Conservation (phyloP, 2,113 vertebrate genomes). For the Corythaeola cristata region DNA sequence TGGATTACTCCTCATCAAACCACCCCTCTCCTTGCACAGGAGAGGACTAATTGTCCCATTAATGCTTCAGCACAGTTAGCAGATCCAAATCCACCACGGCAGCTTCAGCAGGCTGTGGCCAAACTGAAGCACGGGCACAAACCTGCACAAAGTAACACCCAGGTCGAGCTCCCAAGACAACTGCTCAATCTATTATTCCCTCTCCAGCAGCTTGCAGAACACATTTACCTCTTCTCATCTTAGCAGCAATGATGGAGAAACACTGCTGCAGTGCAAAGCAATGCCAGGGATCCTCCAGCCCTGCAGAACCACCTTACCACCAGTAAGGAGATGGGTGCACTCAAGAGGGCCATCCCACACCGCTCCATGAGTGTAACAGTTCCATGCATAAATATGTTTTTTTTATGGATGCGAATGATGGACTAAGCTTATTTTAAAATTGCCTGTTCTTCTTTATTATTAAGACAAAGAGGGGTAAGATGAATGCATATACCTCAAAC, state of each 20-base stretch:
- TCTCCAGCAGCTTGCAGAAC: not conserved
- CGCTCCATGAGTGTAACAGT: fast-evolving
- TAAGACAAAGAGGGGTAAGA: too few species aligned
- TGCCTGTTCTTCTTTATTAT: not conserved
- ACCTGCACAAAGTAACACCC: too few species aligned
- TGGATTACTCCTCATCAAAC: not conserved
- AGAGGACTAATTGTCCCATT: not conserved
- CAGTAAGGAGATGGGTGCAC: not conserved
- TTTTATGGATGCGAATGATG: not conserved
- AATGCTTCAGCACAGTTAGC: too few species aligned
- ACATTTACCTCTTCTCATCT: not conserved
- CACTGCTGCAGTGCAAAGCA: fast-evolving
- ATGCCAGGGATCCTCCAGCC: too few species aligned
- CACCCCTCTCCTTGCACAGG: not conserved
- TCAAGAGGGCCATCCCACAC: not conserved
- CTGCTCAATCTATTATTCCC: not conserved
- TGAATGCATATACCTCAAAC: not conserved
- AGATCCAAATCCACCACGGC: not conserved
- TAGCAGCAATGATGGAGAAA: not conserved
- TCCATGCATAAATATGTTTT: fast-evolving
- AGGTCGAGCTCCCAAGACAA: not conserved
- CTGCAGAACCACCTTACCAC: not conserved
- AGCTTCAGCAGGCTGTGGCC: too few species aligned
- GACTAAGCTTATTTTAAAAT: not conserved
- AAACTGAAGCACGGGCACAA: not conserved